phyloP scores from a whole-genome alignment of 2,797 vertebrate species.

The Epinephelus coioides region DNA sequence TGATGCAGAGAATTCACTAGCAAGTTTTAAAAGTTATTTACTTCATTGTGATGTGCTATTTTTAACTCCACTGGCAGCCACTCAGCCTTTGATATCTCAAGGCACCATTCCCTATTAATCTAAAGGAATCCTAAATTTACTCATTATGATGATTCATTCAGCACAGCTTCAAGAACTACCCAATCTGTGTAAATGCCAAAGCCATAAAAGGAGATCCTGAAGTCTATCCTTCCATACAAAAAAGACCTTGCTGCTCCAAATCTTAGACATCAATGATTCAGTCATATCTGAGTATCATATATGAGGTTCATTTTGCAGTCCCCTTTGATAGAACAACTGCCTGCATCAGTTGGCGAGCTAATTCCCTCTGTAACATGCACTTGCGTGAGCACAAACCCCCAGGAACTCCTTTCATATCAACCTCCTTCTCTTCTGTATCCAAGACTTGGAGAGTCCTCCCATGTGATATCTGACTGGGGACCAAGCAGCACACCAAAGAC shows the following conservation, averaged over 20 bases:
- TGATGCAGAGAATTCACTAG: background rate
- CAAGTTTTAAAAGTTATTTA: slow-evolving; percentile 12
- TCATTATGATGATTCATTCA: slow-evolving; percentile 56
- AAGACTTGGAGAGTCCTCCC: slow-evolving; percentile 70
- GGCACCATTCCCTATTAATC: slow-evolving; percentile 46
- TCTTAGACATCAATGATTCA: slow-evolving; percentile 32
- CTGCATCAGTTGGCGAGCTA: slow-evolving; percentile 55
- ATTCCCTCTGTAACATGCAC: slow-evolving; percentile 67
- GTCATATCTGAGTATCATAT: slow-evolving; percentile 30
- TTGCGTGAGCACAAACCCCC: slow-evolving; percentile 60
- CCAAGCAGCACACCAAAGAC: slow-evolving; percentile 68
- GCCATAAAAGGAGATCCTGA: slow-evolving; percentile 31
- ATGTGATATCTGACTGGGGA: slow-evolving; percentile 72
- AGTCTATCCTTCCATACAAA: slow-evolving; percentile 16
- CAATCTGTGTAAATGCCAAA: slow-evolving; percentile 50
- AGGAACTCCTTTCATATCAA: slow-evolving; percentile 58
- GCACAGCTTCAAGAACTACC: slow-evolving; percentile 30
- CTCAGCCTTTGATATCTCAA: slow-evolving; percentile 47
- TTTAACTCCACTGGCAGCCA: slow-evolving; percentile 25
- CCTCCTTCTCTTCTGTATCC: slow-evolving; percentile 67
- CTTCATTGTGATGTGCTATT: slow-evolving; percentile 33
- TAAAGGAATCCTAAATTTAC: slow-evolving; percentile 54
- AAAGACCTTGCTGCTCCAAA: background rate
- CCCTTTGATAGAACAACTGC: slow-evolving; percentile 54
- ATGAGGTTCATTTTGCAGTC: slow-evolving; percentile 33